Conservation (phyloP, 1,140 invertebrate genomes). For the Psilanteris sp. region DNA sequence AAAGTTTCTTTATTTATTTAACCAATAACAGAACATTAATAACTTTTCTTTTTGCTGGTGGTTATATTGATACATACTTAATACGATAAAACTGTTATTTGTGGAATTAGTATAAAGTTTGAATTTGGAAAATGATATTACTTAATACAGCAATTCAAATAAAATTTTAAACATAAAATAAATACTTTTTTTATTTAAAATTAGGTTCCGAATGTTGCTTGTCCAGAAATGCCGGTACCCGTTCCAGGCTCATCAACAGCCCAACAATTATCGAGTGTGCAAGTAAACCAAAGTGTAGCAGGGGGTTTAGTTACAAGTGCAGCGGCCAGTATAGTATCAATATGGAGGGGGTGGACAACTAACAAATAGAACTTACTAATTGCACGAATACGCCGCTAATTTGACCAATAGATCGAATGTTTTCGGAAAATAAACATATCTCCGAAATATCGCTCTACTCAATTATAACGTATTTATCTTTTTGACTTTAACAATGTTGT, state of each 20-base stretch:
- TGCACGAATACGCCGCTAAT: conserved; percentile 17
- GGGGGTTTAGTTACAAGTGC: conserved; percentile 85
- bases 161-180: too few species aligned
- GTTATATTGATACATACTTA: too few species aligned
- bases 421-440: conserved; percentile 22
- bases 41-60: too few species aligned
- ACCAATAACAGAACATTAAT: too few species aligned
- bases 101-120: too few species aligned
- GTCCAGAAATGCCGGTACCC: conserved; percentile 79
- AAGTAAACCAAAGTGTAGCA: conserved; percentile 81
- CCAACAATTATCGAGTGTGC: conserved; percentile 82
- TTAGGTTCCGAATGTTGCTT: conserved; percentile 81
- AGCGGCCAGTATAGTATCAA: conserved; percentile 84
- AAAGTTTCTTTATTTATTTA: too few species aligned
- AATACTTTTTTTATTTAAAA: too few species aligned
- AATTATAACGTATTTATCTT: conserved; percentile 1
- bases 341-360: conserved; percentile 85
- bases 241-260: conserved; percentile 75
- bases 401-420: conserved; percentile 16
- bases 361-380: conserved; percentile 72
- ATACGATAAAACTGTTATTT: too few species aligned
- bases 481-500: conserved; percentile 8
- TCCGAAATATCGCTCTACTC: conserved; percentile 15
- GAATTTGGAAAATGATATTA: too few species aligned
- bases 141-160: too few species aligned